phyloP scores from a whole-genome alignment of 2,888 invertebrate genomes.

The Chrysolina americana region DNA sequence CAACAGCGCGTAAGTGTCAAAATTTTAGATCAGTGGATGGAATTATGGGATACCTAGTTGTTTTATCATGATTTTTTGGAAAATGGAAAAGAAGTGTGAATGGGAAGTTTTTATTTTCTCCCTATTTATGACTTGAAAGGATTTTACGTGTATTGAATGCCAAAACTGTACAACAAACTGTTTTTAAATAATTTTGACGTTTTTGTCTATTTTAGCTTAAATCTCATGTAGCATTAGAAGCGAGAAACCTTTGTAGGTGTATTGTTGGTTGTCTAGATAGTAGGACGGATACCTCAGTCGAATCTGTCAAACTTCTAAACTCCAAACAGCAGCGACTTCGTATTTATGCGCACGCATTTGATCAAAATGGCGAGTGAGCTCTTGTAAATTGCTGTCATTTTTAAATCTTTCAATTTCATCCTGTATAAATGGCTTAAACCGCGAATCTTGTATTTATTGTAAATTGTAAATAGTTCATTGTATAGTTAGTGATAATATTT shows the following conservation, averaged over 20 bases:
- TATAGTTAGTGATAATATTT: constrained; percentile 83
- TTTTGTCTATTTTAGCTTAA: too few species aligned
- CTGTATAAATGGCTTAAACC: constrained; percentile 79
- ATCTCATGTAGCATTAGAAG: too few species aligned
- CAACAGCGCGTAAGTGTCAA: too few species aligned
- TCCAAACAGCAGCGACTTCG: constrained; percentile 42
- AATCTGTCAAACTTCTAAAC: constrained; percentile 16
- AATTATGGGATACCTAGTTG: too few species aligned
- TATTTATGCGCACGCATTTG: constrained; percentile 59
- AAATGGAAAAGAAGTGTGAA: too few species aligned
- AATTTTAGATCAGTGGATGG: too few species aligned
- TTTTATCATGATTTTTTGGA: too few species aligned
- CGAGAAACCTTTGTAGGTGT: background rate
- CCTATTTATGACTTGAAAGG: too few species aligned
- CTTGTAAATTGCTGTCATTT: constrained; percentile 67
- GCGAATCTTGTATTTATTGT: constrained; percentile 77
- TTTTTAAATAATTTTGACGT: too few species aligned
- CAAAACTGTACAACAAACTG: too few species aligned
- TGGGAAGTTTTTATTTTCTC: too few species aligned
- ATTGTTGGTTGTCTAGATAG: constrained; percentile 44
- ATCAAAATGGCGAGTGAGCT: constrained; percentile 69
- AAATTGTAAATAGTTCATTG: constrained; percentile 82
- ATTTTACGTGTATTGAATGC: too few species aligned
- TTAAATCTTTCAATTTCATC: constrained; percentile 75
- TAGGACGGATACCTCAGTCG: background rate